Conservation (phyloP, 2,113 vertebrate genomes). For the Ahaetulla prasina region DNA sequence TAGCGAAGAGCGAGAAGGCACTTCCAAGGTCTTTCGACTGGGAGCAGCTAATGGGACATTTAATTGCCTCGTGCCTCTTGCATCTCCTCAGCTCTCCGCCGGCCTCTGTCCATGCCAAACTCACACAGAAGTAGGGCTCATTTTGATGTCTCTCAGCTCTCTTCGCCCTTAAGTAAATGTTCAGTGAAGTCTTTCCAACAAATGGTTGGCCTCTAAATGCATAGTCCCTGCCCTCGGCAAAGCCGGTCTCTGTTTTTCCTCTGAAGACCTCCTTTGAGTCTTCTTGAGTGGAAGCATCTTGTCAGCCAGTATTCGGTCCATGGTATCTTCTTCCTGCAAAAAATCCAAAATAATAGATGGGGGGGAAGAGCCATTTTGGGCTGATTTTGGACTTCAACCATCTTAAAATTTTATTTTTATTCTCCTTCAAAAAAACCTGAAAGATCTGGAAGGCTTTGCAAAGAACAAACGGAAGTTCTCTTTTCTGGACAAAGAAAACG, state of each 20-base stretch:
- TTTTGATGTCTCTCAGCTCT: neutral
- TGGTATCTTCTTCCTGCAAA: too few relatives aligned
- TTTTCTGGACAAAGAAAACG: too few relatives aligned
- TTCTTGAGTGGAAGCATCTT: too few relatives aligned
- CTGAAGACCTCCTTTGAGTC: neutral
- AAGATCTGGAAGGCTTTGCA: too few relatives aligned
- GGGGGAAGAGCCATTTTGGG: too few relatives aligned
- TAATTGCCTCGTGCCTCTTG: neutral
- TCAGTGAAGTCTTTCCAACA: neutral
- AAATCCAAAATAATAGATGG: too few relatives aligned
- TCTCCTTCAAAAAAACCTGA: too few relatives aligned
- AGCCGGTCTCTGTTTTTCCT: neutral
- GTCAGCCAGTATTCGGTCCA: too few relatives aligned
- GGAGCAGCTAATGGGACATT: neutral
- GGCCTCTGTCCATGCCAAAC: neutral
- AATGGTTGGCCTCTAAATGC: neutral
- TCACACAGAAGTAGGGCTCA: neutral
- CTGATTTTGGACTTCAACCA: too few relatives aligned
- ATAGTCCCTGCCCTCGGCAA: neutral
- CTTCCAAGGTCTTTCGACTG: neutral
- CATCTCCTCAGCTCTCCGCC: neutral
- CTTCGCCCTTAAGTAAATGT: neutral
- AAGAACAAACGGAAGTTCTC: too few relatives aligned
- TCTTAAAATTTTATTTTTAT: too few relatives aligned
- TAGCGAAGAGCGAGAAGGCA: neutral